A percentile compares a stretch with the other conserved stretches of the same genome.
Evolutionary conservation across 2,888 invertebrate species (phyloP).

Genomic region (Exephanes ischioxanthus): DNA sequence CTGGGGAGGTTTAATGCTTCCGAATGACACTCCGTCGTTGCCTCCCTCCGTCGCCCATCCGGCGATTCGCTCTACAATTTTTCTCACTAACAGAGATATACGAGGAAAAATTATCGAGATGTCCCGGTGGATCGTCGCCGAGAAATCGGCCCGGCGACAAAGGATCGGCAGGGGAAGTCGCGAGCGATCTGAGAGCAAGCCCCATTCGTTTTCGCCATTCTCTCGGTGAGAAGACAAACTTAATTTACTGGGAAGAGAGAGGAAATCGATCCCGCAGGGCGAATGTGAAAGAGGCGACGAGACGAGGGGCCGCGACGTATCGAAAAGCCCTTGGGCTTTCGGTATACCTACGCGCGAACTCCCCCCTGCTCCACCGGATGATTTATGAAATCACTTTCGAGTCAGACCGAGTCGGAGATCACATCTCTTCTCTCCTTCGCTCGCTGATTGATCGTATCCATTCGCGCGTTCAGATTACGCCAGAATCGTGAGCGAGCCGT

Average conservation of each 20-base stretch:
- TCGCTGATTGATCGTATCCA: constrained; percentile 65
- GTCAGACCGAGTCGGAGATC: constrained; percentile 55
- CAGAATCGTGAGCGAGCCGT: constrained; percentile 46
- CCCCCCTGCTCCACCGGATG: constrained; percentile 50
- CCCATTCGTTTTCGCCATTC: constrained; percentile 62
- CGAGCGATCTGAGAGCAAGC: constrained; percentile 41
- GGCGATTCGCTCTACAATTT: constrained; percentile 44
- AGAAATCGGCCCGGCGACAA: constrained; percentile 48
- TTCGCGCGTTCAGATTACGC: constrained; percentile 60
- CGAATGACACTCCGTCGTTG: constrained; percentile 26
- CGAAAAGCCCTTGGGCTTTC: constrained; percentile 64
- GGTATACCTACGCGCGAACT: constrained; percentile 36
- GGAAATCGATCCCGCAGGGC: constrained; percentile 50
- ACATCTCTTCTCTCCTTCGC: constrained; percentile 44
- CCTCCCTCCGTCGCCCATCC: constrained; percentile 34
- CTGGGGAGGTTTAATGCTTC: constrained; percentile 23
- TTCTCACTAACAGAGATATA: constrained; percentile 52
- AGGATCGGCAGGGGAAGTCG: constrained; percentile 36
- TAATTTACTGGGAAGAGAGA: constrained; percentile 60
- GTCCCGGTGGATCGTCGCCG: constrained; percentile 15
- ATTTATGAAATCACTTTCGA: constrained; percentile 69
- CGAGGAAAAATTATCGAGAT: constrained; percentile 50
- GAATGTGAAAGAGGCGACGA: constrained; percentile 44
- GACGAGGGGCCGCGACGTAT: constrained; percentile 52
- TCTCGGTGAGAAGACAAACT: constrained; percentile 58